These are phyloP conservation scores for Diacarnus erythraeanus DNA, from an alignment of 37 sponge, comb jelly and placozoan species.

Conservation along the genomic window DNA sequence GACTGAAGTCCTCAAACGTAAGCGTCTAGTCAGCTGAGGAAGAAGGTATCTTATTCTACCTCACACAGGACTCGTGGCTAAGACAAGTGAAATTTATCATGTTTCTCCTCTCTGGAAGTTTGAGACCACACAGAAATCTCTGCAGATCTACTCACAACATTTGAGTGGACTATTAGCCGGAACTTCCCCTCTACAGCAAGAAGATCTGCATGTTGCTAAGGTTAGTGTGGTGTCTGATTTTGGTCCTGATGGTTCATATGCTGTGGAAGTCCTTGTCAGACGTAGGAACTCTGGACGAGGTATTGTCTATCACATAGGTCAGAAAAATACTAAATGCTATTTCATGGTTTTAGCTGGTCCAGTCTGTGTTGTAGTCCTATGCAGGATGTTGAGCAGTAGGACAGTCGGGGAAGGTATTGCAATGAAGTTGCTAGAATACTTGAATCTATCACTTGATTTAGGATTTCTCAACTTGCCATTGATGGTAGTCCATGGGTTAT, in stretches of 20 bases:
- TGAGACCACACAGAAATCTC: neutral
- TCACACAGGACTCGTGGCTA: neutral
- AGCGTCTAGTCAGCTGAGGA: neutral
- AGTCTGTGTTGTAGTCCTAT: neutral
- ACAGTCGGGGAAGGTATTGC: neutral
- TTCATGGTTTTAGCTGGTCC: neutral
- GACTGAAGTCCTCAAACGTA: neutral
- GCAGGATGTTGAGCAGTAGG: neutral
- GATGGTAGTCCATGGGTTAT: constrained; percentile 2
- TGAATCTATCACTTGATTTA: neutral
- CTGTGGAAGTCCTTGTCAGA: neutral
- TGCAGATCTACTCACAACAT: constrained; percentile 8
- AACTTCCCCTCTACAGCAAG: neutral
- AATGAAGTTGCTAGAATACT: neutral
- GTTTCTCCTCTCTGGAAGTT: constrained; percentile 40
- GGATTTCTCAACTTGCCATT: constrained; percentile 30
- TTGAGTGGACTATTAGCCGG: neutral
- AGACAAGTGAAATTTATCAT: constrained; percentile 18
- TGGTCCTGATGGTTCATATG: constrained; percentile 31
- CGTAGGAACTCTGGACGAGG: constrained; percentile 5
- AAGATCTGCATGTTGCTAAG: neutral
- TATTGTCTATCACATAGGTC: too few species aligned
- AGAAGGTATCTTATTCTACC: neutral
- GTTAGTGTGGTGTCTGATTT: neutral
- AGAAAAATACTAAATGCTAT: too few species aligned